These are phyloP conservation scores for Zaprionus capensis DNA, from an alignment of 1,140 invertebrate species.

Conservation along the genomic window DNA sequence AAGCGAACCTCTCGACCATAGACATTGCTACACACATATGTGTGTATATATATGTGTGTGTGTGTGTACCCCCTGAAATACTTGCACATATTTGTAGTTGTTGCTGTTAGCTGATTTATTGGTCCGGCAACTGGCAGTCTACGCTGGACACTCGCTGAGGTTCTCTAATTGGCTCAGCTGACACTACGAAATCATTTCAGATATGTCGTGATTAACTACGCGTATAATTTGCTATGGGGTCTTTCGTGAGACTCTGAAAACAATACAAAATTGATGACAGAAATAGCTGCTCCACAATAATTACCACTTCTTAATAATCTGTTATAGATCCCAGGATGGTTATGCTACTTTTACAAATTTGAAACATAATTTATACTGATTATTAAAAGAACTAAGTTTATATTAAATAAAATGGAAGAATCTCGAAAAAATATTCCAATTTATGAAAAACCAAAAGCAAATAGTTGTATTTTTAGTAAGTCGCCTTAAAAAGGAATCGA, in stretches of 20 bases:
- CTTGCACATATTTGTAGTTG: slow-evolving; percentile 68
- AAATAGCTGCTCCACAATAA: not conserved
- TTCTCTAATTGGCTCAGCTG: slow-evolving; percentile 35
- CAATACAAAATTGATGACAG: not conserved
- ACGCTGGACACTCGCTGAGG: slow-evolving; percentile 2
- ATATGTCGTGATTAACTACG: slow-evolving; percentile 7
- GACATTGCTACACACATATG: slow-evolving; percentile 14
- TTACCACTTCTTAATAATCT: not conserved
- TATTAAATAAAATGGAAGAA: too few species aligned
- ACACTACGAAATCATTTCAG: slow-evolving; percentile 9
- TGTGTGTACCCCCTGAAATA: slow-evolving; percentile 51
- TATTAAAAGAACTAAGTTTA: too few species aligned
- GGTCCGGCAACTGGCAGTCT: slow-evolving; percentile 9
- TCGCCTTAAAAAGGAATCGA: too few species aligned
- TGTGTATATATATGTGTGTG: not conserved
- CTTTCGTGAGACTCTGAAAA: not conserved
- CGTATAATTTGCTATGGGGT: not conserved
- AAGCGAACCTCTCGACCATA: slow-evolving; percentile 19
- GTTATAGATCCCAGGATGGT: not conserved
- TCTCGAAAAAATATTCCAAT: too few species aligned
- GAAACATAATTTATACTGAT: not conserved
- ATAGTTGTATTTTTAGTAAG: too few species aligned
- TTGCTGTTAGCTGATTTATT: slow-evolving; percentile 65
- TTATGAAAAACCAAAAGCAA: too few species aligned
- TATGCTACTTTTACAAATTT: not conserved